These are phyloP conservation scores for Herpetotheres cachinnans DNA, from an alignment of 2,113 vertebrate genomes.

Conservation along the genomic window DNA sequence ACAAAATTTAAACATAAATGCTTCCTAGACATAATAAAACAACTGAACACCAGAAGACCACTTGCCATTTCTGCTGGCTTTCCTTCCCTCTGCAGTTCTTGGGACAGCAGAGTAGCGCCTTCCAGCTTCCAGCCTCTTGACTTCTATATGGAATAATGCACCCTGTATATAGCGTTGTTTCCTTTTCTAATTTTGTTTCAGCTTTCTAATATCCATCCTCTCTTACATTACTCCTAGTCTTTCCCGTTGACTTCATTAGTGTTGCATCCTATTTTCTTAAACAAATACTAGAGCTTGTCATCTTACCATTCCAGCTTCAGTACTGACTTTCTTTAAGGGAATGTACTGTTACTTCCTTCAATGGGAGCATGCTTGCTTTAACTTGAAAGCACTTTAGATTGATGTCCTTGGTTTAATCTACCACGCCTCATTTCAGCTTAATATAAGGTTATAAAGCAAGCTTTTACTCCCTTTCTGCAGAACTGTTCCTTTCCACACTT, in stretches of 20 bases:
- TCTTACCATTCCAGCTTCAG: not conserved
- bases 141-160: not conserved
- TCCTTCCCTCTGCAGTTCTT: not conserved
- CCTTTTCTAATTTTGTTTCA: not conserved
- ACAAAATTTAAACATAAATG: not conserved
- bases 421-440: not conserved
- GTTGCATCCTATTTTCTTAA: not conserved
- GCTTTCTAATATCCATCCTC: not conserved
- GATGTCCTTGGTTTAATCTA: not conserved
- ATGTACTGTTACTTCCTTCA: not conserved
- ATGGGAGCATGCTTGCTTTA: not conserved
- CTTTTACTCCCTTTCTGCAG: not conserved
- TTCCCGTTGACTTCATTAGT: not conserved
- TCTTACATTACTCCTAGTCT: not conserved
- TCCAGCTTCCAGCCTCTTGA: not conserved
- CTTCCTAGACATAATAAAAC: not conserved
- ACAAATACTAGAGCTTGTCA: not conserved
- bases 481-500: not conserved
- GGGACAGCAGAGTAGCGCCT: not conserved
- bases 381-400: not conserved
- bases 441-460: not conserved
- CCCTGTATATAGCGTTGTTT: not conserved
- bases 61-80: not conserved
- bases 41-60: not conserved
- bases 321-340: not conserved